A percentile compares a stretch with the other conserved stretches of the same genome.
Evolutionary conservation across 1,140 invertebrate species (phyloP).

Genomic region (Phortica variegata): DNA sequence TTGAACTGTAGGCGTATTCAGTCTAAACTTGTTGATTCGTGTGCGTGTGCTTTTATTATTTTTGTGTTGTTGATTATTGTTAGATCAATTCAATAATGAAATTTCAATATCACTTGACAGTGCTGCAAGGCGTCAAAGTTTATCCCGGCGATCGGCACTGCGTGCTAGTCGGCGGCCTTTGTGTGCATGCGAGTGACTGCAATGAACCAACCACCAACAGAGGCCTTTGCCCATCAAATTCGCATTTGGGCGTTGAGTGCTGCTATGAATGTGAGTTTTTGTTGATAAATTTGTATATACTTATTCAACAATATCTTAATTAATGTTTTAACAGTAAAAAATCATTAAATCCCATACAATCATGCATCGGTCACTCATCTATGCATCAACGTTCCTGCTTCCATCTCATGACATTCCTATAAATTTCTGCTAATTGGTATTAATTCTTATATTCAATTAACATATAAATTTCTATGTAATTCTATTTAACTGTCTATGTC

Average conservation of each 20-base stretch:
- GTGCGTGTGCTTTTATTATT: slow-evolving; percentile 3
- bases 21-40: background rate
- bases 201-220: slow-evolving; percentile 31
- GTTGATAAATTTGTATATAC: too few relatives aligned
- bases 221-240: slow-evolving; percentile 50
- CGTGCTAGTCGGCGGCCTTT: slow-evolving; percentile 46
- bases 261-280: slow-evolving; percentile 57
- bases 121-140: slow-evolving; percentile 44
- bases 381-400: too few relatives aligned
- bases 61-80: slow-evolving; percentile 1
- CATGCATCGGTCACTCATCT: too few relatives aligned
- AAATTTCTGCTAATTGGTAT: too few relatives aligned
- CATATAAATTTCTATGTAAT: too few relatives aligned
- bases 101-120: slow-evolving; percentile 15
- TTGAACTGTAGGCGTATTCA: background rate
- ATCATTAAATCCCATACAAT: slow-evolving; percentile 11
- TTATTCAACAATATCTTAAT: too few relatives aligned
- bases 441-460: too few relatives aligned
- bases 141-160: slow-evolving; percentile 49
- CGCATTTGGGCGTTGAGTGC: slow-evolving; percentile 48
- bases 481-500: too few relatives aligned
- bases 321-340: slow-evolving; percentile 12
- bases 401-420: too few relatives aligned
- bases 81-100: background rate
- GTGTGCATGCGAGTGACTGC: slow-evolving; percentile 44